Conservation (phyloP, 2,113 vertebrate genomes). For the Cervus canadensis region DNA sequence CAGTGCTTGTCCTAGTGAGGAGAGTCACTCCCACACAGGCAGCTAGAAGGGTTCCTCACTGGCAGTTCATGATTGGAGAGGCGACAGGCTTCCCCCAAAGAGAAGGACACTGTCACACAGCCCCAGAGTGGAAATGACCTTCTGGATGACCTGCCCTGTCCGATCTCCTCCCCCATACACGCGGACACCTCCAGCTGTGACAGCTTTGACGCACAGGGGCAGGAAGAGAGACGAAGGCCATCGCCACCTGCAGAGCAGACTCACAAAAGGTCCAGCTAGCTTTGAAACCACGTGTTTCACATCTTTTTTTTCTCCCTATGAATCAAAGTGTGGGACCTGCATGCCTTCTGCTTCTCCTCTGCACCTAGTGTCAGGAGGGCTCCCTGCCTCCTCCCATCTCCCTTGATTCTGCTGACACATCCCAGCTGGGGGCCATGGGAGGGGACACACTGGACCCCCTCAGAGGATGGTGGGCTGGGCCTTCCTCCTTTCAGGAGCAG, state of each 20-base stretch:
- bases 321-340: neutral
- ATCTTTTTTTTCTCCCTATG: neutral
- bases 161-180: neutral
- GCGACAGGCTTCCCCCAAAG: neutral
- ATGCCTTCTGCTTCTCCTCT: neutral
- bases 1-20: neutral
- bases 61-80: neutral
- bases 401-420: neutral
- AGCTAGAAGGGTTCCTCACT: neutral
- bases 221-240: neutral
- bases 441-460: fast-evolving
- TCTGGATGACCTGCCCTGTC: neutral
- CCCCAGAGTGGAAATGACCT: neutral
- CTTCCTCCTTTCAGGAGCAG: neutral
- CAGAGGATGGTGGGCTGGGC: neutral
- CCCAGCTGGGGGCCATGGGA: too few relatives aligned
- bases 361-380: fast-evolving
- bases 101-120: neutral
- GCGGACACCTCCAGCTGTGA: neutral
- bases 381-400: neutral
- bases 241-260: neutral
- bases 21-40: fast-evolving
- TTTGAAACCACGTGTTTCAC: too few relatives aligned
- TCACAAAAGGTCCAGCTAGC: fast-evolving
- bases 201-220: neutral